Evolutionary conservation across 2,888 invertebrate genomes (phyloP), one percentile per base, ranked within the genome.

Genomic region (Dysmachus trigonus): DNA sequence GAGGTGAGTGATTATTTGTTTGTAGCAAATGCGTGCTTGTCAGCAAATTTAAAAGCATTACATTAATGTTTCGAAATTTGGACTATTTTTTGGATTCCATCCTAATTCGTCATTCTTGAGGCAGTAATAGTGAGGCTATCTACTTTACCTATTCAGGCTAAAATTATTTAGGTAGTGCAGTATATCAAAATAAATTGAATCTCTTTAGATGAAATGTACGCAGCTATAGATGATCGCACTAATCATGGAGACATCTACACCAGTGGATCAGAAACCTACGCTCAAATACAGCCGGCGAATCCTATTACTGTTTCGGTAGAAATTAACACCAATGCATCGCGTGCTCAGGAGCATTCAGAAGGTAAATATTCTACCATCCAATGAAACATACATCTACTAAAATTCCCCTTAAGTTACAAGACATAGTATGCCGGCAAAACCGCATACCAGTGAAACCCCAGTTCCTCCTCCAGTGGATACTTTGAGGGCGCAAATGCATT

Each of bases 251-350:
- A 93, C 87, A 93, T 95, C 35, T 94, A 97, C 91, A 94, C 95
- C 87, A 95, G 95, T 89, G 97, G 96, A 1, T 97, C 97, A 79
- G 97, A 97, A 91, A 97, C 97, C 1, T 97, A 97, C 91, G 97
- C 97, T 83, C 96, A 96, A 92, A 97, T 97, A 88, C 95, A 95
- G 88, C 94, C 95, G 87, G 91, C 93, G 90, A 93, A 93, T 88
- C 89, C 91, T 0, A 92, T 91, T 87, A 91, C 93, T 81, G 91
- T 92, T 1, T 89, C 91, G 4, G 92, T 92, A 0, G 92, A 92
- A 89, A 92, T 92, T 5, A 92, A 92, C 88, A 90, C 90, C 76
- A 82, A 35, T 30, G 2, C 35, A 4, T 27, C 85, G 3, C 88
- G 73, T 47, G 7, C 8, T 18, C 86, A 77, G 62, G 77, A 84